Conservation (phyloP, 2,888 invertebrate genomes). For the Rhimphoctona megacephalus region DNA sequence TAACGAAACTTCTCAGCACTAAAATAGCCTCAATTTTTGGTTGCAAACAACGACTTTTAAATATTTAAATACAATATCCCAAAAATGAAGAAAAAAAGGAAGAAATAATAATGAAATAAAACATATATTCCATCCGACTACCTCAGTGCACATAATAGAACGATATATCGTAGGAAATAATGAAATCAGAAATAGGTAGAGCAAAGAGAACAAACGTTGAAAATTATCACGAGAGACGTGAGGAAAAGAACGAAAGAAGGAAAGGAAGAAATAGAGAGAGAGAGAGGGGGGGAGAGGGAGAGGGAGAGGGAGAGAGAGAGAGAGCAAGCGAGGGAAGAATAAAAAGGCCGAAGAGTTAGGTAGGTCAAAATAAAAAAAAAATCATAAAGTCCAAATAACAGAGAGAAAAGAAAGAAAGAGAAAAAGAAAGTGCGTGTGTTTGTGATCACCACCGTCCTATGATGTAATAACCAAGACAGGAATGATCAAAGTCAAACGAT, state of each 20-base stretch:
- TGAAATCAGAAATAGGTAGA: slow-evolving; percentile 51
- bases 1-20: background rate
- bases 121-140: slow-evolving; percentile 81
- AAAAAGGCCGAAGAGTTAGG: slow-evolving; percentile 32
- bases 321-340: slow-evolving; percentile 28
- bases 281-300: slow-evolving; percentile 18
- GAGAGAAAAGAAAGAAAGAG: slow-evolving; percentile 11
- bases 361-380: slow-evolving; percentile 39
- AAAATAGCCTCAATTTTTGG: slow-evolving; percentile 26
- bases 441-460: slow-evolving; percentile 60
- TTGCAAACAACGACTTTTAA: background rate
- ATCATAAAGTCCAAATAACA: slow-evolving; percentile 36
- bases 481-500: slow-evolving; percentile 59
- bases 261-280: slow-evolving; percentile 40
- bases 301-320: background rate
- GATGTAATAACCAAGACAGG: slow-evolving; percentile 51
- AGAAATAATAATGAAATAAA: slow-evolving; percentile 43
- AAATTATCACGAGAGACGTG: slow-evolving; percentile 40
- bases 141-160: slow-evolving; percentile 82
- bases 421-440: slow-evolving; percentile 4
- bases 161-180: slow-evolving; percentile 78
- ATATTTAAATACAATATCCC: slow-evolving; percentile 44
- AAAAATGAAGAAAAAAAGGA: slow-evolving; percentile 64
- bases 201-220: slow-evolving; percentile 40
- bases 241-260: slow-evolving; percentile 4